phyloP scores from a whole-genome alignment of 1,140 invertebrate species.

The Planococcus citri region DNA sequence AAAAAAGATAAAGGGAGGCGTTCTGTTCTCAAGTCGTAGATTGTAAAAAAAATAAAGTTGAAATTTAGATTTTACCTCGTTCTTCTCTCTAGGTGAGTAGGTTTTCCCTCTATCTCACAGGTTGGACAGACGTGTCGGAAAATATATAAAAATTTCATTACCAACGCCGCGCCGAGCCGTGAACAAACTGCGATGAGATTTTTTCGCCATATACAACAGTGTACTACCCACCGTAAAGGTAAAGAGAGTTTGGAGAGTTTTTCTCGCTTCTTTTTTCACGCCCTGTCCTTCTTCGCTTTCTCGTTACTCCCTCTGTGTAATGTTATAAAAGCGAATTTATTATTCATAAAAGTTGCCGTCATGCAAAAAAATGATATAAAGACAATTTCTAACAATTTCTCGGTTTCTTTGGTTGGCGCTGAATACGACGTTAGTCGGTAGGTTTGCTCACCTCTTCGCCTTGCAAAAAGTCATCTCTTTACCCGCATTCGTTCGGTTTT shows the following conservation, averaged over 20 bases:
- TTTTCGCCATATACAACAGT: too few species aligned
- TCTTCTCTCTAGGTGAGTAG: too few species aligned
- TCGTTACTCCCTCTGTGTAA: not conserved
- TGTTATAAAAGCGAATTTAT: conserved; percentile 14
- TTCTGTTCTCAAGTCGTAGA: too few species aligned
- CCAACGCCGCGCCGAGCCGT: too few species aligned
- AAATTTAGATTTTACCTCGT: too few species aligned
- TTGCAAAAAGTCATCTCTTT: not conserved
- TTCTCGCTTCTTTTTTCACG: not conserved
- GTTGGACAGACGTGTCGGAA: not conserved
- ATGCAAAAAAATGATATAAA: conserved; percentile 16
- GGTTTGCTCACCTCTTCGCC: not conserved
- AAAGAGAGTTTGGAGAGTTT: too few species aligned
- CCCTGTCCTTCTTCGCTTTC: not conserved
- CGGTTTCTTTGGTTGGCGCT: not conserved
- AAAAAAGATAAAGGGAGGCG: too few species aligned
- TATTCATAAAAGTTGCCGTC: conserved; percentile 17
- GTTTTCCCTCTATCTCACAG: too few species aligned
- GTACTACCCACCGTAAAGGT: too few species aligned
- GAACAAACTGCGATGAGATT: not conserved
- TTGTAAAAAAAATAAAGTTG: too few species aligned
- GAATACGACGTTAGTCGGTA: not conserved
- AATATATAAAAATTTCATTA: conserved; percentile 14
- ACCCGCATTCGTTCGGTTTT: conserved; percentile 16
- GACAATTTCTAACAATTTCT: conserved; percentile 18